phyloP scores from a whole-genome alignment of 2,888 invertebrate genomes.

The Spilarctia lutea region DNA sequence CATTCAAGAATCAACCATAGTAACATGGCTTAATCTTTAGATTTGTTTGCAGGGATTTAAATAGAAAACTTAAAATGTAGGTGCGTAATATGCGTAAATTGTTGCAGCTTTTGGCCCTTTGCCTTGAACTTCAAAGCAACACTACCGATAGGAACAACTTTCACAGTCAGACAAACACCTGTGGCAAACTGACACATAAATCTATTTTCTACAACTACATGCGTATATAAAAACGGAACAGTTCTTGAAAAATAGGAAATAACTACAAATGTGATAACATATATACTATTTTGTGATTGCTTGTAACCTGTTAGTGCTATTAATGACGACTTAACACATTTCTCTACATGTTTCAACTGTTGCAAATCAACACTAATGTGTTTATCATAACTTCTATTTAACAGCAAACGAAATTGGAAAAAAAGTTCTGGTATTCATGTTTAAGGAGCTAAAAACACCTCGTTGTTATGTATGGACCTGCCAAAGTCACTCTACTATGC shows the following conservation, averaged over 20 bases:
- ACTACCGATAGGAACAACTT: conserved; percentile 2
- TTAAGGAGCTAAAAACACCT: not conserved
- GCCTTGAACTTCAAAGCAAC: conserved; percentile 2
- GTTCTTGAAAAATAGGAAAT: not conserved
- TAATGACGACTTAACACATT: too few relatives aligned
- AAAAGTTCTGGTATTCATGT: not conserved
- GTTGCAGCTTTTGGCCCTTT: not conserved
- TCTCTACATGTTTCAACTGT: too few relatives aligned
- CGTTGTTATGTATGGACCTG: too few relatives aligned
- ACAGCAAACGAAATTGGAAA: too few relatives aligned
- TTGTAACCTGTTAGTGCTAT: not conserved
- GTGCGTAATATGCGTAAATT: not conserved
- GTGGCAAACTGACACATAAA: conserved; percentile 5
- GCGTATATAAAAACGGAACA: not conserved
- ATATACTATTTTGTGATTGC: too few relatives aligned
- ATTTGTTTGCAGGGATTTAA: not conserved
- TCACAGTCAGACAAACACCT: conserved; percentile 5
- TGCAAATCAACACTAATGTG: not conserved
- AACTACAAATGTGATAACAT: not conserved
- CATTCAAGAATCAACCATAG: not conserved
- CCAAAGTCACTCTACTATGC: too few relatives aligned
- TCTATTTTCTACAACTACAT: not conserved
- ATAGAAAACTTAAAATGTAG: not conserved
- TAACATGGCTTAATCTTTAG: not conserved
- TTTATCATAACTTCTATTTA: not conserved